Evolutionary conservation across 2,113 vertebrate species (phyloP).

Genomic region (Cisticola juncidis): DNA sequence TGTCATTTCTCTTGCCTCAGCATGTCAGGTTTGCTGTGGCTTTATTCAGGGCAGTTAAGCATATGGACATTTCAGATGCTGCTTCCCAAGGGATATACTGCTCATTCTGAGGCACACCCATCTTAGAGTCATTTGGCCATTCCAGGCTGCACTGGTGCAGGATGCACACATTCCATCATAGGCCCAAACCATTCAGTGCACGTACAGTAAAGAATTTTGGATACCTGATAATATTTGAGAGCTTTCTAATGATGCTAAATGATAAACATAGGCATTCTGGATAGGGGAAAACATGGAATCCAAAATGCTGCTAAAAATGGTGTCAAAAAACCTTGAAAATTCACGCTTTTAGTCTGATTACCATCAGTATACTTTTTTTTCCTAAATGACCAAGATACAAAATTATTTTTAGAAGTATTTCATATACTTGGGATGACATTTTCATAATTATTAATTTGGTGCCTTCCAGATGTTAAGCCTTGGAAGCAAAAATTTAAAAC

Average conservation of each 20-base stretch:
- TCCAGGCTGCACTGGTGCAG: neutral
- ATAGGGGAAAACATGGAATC: neutral
- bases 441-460: slow-evolving; percentile 14
- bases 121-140: neutral
- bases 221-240: neutral
- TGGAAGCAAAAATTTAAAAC: slow-evolving; percentile 69
- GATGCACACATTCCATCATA: neutral
- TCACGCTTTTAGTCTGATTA: neutral
- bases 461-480: slow-evolving; percentile 58
- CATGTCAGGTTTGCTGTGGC: neutral
- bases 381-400: neutral
- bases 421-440: neutral
- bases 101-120: fast-evolving
- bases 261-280: neutral
- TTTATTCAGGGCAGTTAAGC: neutral
- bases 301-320: neutral
- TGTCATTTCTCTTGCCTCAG: neutral
- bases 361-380: neutral
- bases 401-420: neutral
- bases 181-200: neutral
- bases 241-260: neutral
- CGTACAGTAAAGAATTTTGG: neutral
- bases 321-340: neutral
- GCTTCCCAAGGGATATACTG: neutral
- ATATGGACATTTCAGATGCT: neutral